Percentiles rank a stretch among this genome's conserved stretches.
These are phyloP conservation scores for Globia sparganii DNA, from an alignment of 2,888 invertebrate genomes.

Conservation along the genomic window DNA sequence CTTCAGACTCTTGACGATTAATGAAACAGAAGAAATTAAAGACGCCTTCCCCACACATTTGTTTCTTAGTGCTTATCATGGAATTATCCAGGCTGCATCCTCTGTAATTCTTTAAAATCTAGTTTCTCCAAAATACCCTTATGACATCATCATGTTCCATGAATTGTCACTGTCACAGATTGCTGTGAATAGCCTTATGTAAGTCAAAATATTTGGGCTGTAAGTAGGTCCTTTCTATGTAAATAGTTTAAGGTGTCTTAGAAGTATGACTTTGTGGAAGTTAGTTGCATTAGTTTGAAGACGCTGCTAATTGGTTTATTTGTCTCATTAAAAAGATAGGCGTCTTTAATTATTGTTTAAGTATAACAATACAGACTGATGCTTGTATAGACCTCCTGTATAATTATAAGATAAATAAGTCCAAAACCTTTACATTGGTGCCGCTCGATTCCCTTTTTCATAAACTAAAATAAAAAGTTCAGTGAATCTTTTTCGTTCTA, in stretches of 20 bases:
- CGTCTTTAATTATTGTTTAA: neutral
- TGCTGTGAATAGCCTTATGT: neutral
- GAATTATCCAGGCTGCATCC: neutral
- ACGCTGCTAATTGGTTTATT: neutral
- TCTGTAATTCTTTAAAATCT: neutral
- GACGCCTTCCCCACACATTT: neutral
- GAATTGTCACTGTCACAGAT: too few species aligned
- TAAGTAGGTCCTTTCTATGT: neutral
- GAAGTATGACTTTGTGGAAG: neutral
- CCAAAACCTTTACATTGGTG: neutral
- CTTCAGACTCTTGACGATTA: neutral
- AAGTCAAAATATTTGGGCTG: neutral
- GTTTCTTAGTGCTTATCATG: neutral
- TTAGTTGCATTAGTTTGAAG: neutral
- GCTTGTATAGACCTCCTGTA: neutral
- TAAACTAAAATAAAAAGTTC: too few species aligned
- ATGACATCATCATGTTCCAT: conserved; percentile 1
- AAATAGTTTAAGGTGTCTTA: neutral
- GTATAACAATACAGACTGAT: neutral
- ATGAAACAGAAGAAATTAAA: neutral
- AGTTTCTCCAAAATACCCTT: neutral
- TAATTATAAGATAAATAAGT: neutral
- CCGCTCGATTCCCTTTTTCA: too few species aligned
- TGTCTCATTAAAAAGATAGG: neutral
- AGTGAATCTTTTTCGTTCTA: too few species aligned